Evolutionary conservation across 1,140 invertebrate genomes (phyloP), one percentile per base, ranked within the genome.

Genomic region (Drusus annulatus): DNA sequence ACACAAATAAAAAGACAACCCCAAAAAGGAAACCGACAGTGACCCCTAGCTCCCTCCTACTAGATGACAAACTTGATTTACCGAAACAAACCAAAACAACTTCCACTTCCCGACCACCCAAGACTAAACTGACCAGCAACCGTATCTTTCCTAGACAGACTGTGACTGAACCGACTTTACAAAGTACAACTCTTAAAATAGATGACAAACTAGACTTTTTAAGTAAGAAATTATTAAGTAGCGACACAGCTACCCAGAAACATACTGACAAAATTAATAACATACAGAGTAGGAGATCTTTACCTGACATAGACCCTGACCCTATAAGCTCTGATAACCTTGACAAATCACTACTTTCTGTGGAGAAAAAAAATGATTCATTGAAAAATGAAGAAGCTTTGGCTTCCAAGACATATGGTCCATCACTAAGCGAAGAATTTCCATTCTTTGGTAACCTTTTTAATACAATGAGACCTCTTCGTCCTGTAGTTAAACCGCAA

Each of bases 161-260:
- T 28, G 17, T 36, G 84, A 81, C 81, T 21, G 85, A 85, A 74
- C 60, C 71, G 54, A 86, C 78, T 50, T 50, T 58, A 28, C n/a
- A 45, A 51, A 23, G 36, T 51, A 63, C 85, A 60, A 81, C 86
- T 63, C 79, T 86, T 79, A 86, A 84, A 23, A 88, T 89, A 84
- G 86, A 91, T 79, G 90, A 91, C 76, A 91, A 91, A 89, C 85
- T 91, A 36, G 90, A 91, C 86, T 91, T 91, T 86, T 89, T 16
- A 25, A 52, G 68, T 13, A 71, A 71, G 19, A 71, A n/a, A 21
- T 23, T 71, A 19, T 71, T 71, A 71, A 50, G 21, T 51, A 15
- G 3, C 17, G 52, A 71, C 21, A 21, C 45, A 1, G 21, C 36
- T 51, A 2, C 17, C 19, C 17, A 8, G 0, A n/a, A 15, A 31